These are phyloP conservation scores for Drosophila leonis DNA, from an alignment of 2,888 invertebrate species.

Conservation along the genomic window DNA sequence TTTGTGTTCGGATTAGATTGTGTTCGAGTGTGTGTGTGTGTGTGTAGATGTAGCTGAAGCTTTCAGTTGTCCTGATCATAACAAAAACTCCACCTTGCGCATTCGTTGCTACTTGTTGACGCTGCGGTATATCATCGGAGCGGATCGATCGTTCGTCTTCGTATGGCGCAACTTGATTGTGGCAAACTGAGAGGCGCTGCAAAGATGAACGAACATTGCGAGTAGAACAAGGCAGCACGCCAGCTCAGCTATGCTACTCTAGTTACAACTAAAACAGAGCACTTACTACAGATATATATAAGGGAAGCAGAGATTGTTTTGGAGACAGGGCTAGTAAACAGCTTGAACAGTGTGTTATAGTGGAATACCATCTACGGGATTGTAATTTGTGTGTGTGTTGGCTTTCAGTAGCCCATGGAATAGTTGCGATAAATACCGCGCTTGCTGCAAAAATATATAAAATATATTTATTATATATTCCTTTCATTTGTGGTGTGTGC, in stretches of 20 bases:
- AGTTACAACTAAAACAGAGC: slow-evolving; percentile 26
- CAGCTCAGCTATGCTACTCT: slow-evolving; percentile 6
- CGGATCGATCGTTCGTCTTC: slow-evolving; percentile 94
- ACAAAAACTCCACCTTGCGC: slow-evolving; percentile 73
- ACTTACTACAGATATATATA: slow-evolving; percentile 17
- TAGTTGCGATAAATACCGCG: slow-evolving; percentile 83
- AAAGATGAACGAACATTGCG: slow-evolving; percentile 60
- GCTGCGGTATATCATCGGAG: slow-evolving; percentile 88
- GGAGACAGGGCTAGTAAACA: background rate
- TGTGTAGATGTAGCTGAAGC: slow-evolving; percentile 40
- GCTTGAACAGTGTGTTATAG: slow-evolving; percentile 4
- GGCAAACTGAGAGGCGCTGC: slow-evolving; percentile 94
- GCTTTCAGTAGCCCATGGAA: slow-evolving; percentile 80
- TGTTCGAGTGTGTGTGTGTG: background rate
- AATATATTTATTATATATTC: slow-evolving; percentile 32
- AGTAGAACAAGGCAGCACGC: slow-evolving; percentile 20
- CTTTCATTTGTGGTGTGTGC: slow-evolving; percentile 21
- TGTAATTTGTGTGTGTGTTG: slow-evolving; percentile 14
- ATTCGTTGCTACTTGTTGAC: slow-evolving; percentile 81
- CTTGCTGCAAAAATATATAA: slow-evolving; percentile 82
- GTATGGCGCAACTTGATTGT: slow-evolving; percentile 95
- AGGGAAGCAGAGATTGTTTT: background rate
- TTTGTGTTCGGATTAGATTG: slow-evolving; percentile 17
- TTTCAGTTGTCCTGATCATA: slow-evolving; percentile 49
- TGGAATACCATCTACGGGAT: slow-evolving; percentile 22